Conservation (phyloP, 2,113 vertebrate species). For the Podarcis cretensis region DNA sequence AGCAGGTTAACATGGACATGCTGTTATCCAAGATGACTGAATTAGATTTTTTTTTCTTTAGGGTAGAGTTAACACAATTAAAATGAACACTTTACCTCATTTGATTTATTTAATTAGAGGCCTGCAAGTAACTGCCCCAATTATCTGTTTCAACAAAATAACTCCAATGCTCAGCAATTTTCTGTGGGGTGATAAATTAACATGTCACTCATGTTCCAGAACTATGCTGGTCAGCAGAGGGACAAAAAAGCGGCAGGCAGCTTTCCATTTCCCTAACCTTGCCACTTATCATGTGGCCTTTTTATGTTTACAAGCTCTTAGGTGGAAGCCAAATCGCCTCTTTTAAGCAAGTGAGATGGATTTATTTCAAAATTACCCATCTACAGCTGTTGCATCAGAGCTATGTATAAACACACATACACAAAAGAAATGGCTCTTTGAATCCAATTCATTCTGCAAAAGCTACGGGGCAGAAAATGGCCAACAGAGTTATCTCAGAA, state of each 20-base stretch:
- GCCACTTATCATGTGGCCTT: background rate
- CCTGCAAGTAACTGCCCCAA: background rate
- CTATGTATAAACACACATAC: too few relatives aligned
- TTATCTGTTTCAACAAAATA: background rate
- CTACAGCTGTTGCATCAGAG: background rate
- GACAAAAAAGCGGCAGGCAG: background rate
- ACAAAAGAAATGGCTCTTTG: background rate
- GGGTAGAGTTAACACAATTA: background rate
- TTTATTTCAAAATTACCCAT: background rate
- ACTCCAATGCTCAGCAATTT: background rate
- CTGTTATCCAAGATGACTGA: background rate
- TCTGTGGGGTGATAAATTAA: background rate
- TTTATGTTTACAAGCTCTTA: background rate
- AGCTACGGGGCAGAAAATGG: background rate
- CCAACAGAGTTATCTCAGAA: background rate
- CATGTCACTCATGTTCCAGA: background rate
- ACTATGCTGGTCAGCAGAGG: background rate
- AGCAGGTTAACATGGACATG: background rate
- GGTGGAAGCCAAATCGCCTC: background rate
- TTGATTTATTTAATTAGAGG: conserved; percentile 3
- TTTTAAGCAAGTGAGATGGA: background rate
- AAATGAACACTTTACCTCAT: background rate
- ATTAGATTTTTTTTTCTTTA: background rate
- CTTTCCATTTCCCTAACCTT: background rate
- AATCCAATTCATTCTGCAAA: background rate